A percentile compares a stretch with the other conserved stretches of the same genome.
Evolutionary conservation across 1,140 invertebrate genomes (phyloP).

Genomic region (Tigriopus japonicus): DNA sequence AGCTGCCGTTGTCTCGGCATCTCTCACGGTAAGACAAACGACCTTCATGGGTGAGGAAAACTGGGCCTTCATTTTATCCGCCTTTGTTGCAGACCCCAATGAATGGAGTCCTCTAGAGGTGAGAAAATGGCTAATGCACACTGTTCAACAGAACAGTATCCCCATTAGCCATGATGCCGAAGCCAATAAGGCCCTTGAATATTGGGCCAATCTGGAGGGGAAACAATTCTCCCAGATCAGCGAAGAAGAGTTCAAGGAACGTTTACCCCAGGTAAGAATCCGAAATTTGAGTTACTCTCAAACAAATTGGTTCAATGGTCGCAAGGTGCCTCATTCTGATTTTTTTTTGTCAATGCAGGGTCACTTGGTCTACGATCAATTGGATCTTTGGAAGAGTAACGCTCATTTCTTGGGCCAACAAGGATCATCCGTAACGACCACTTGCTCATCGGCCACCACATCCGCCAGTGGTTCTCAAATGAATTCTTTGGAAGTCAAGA

Average conservation of each 20-base stretch:
- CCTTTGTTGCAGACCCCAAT: constrained; percentile 48
- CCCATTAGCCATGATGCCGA: constrained; percentile 32
- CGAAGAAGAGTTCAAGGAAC: constrained; percentile 63
- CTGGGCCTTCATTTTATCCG: constrained; percentile 1
- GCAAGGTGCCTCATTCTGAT: constrained; percentile 14
- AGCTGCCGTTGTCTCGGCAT: not conserved
- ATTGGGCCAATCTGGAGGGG: constrained; percentile 45
- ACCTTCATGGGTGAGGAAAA: not conserved
- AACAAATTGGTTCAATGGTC: constrained; percentile 13
- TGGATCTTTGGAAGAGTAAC: constrained; percentile 61
- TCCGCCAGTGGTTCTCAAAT: too few relatives aligned
- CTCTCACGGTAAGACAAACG: not conserved
- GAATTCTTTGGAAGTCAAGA: too few relatives aligned
- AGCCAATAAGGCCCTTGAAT: constrained; percentile 44
- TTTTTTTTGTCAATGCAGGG: constrained; percentile 22
- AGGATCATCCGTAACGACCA: constrained; percentile 5
- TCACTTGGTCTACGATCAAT: constrained; percentile 46
- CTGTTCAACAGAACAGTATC: constrained; percentile 46
- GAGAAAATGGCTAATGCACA: constrained; percentile 66
- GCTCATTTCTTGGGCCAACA: constrained; percentile 28
- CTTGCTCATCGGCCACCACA: too few relatives aligned
- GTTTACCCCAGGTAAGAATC: constrained; percentile 47
- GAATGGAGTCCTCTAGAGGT: constrained; percentile 64
- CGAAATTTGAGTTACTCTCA: not conserved
- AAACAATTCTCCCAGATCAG: constrained; percentile 46